Evolutionary conservation across 2,797 vertebrate species (phyloP).

Genomic region (Odontamblyopus rebecca): DNA sequence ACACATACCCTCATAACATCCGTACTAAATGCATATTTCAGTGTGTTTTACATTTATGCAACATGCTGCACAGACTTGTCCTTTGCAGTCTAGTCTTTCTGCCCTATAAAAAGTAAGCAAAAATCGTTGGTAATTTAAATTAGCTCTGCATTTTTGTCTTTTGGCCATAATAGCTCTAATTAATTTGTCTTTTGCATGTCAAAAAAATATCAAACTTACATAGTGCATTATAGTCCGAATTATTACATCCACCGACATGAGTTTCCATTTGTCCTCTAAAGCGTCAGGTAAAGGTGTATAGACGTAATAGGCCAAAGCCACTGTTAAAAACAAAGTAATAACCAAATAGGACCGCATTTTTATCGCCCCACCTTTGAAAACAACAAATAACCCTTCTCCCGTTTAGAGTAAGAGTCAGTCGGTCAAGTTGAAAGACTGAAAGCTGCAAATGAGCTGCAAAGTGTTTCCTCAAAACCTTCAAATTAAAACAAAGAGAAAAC

Average conservation of each 20-base stretch:
- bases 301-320: constrained; percentile 81
- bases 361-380: not conserved
- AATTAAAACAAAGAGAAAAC: not conserved
- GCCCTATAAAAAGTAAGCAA: too few relatives aligned
- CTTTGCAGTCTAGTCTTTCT: too few relatives aligned
- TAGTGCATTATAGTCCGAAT: constrained; percentile 77
- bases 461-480: not conserved
- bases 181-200: not conserved
- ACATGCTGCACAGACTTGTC: too few relatives aligned
- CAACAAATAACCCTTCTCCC: not conserved
- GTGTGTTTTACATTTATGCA: too few relatives aligned
- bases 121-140: too few relatives aligned
- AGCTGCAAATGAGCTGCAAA: not conserved
- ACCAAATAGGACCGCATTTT: constrained; percentile 76
- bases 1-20: too few relatives aligned
- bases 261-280: constrained; percentile 86
- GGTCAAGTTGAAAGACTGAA: not conserved
- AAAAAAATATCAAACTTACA: constrained; percentile 73
- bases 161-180: not conserved
- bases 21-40: too few relatives aligned
- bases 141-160: too few relatives aligned
- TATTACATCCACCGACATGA: constrained; percentile 85
- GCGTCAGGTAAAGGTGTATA: constrained; percentile 85
- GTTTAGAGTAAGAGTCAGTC: too few relatives aligned
- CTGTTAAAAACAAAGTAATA: constrained; percentile 68